Evolutionary conservation across 1,140 invertebrate genomes (phyloP).

Genomic region (Maniola jurtina): DNA sequence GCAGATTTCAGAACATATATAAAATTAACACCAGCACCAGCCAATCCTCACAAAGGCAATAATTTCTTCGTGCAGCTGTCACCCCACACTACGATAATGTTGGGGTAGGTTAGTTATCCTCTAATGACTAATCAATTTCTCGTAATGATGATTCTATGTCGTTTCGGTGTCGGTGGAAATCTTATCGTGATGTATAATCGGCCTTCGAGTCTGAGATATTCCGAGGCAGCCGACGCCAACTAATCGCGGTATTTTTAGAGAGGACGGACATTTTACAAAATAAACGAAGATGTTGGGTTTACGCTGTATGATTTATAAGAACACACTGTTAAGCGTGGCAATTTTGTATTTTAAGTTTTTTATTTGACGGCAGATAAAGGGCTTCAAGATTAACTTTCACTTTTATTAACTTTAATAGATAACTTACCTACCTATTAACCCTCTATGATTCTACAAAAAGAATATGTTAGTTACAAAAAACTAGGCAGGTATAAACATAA

Average conservation of each 20-base stretch:
- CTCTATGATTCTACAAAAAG: too few species aligned
- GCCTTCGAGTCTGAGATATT: constrained; percentile 61
- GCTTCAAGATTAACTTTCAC: background rate
- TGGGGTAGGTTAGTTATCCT: too few species aligned
- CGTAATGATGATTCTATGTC: background rate
- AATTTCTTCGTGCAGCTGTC: too few species aligned
- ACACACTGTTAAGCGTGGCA: constrained; percentile 28
- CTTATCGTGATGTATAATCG: constrained; percentile 32
- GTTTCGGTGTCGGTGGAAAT: background rate
- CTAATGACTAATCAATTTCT: background rate
- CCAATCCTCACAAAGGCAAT: too few species aligned
- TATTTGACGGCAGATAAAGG: background rate
- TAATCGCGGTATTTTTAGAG: constrained; percentile 71
- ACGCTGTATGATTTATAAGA: constrained; percentile 59
- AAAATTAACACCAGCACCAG: too few species aligned
- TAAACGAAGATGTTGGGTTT: constrained; percentile 63
- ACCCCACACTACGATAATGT: too few species aligned
- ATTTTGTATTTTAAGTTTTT: constrained; percentile 14
- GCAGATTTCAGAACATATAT: too few species aligned
- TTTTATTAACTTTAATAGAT: too few species aligned
- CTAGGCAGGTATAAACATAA: too few species aligned
- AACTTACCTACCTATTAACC: too few species aligned
- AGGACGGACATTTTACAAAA: constrained; percentile 73
- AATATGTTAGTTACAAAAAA: too few species aligned
- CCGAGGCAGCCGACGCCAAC: constrained; percentile 58